Evolutionary conservation across 2,113 vertebrate genomes (phyloP).

Genomic region (Peromyscus californicus): DNA sequence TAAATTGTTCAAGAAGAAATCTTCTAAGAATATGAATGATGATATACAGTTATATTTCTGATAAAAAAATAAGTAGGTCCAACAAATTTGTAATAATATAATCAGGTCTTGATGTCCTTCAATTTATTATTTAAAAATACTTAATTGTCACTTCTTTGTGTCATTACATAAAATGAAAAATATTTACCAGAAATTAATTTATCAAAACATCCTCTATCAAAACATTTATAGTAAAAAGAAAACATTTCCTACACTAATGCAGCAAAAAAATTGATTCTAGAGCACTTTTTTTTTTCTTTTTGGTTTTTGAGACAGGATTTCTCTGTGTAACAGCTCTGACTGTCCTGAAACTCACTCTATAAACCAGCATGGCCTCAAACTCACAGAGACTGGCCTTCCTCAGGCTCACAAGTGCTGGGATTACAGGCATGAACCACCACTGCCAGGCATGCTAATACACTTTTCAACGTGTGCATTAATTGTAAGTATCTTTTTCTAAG

Average conservation of each 20-base stretch:
- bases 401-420: no score
- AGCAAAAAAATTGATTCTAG: not conserved
- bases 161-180: not conserved
- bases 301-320: no score
- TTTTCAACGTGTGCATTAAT: not conserved
- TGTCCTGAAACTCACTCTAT: no score
- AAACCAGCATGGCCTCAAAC: no score
- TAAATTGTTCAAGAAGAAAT: conserved; percentile 89
- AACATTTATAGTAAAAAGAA: not conserved
- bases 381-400: no score
- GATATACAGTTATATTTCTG: conserved; percentile 89
- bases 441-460: no score
- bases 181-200: not conserved
- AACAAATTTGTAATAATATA: conserved; percentile 86
- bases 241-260: not conserved
- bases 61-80: conserved; percentile 83
- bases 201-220: not conserved
- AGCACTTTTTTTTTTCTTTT: no score
- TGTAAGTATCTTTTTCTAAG: not conserved
- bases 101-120: not conserved
- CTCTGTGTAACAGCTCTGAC: no score
- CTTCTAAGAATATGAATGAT: conserved; percentile 89
- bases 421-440: no score
- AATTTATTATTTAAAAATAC: not conserved
- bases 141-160: not conserved